Conservation (phyloP, 2,888 invertebrate species). For the Icerya purchasi region DNA sequence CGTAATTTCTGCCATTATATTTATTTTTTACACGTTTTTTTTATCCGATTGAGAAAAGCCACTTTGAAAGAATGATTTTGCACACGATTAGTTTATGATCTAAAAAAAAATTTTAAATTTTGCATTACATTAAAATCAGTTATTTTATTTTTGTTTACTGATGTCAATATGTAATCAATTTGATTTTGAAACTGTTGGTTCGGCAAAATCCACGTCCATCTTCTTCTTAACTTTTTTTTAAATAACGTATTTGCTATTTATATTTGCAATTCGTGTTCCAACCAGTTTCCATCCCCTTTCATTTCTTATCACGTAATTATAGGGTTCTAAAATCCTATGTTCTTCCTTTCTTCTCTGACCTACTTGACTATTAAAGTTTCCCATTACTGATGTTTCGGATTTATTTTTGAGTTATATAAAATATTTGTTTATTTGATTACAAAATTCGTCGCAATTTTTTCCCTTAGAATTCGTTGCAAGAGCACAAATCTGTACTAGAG, state of each 20-base stretch:
- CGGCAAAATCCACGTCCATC: conserved; percentile 12
- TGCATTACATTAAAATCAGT: not conserved
- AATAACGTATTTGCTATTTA: not conserved
- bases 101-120: not conserved
- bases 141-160: not conserved
- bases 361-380: conserved; percentile 4
- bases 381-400: not conserved
- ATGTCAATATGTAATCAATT: not conserved
- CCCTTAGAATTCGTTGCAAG: not conserved
- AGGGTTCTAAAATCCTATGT: too few species aligned
- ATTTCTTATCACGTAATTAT: conserved; percentile 1
- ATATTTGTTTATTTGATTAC: not conserved
- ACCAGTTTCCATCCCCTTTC: not conserved
- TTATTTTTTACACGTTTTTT: too few species aligned
- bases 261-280: not conserved
- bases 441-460: not conserved
- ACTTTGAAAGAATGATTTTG: not conserved
- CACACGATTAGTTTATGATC: not conserved
- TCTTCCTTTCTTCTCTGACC: not conserved
- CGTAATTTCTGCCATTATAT: not conserved
- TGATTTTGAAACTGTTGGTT: conserved; percentile 14
- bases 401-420: not conserved
- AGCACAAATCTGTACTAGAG: conserved; percentile 1
- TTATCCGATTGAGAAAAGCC: not conserved
- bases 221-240: conserved; percentile 2